phyloP scores from a whole-genome alignment of 2,888 invertebrate species.

The Polia nebulosa region DNA sequence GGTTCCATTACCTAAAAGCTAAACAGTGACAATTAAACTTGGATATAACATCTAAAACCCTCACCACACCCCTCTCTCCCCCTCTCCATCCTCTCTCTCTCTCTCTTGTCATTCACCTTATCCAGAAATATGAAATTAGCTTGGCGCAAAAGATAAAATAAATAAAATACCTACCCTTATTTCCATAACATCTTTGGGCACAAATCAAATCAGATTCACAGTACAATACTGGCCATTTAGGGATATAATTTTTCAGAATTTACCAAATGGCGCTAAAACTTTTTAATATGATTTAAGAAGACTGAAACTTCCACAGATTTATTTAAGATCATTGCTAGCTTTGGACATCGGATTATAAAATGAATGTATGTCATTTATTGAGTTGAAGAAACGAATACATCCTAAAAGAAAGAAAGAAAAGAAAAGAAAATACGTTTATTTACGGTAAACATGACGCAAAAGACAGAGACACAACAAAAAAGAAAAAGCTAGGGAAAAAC shows the following conservation, averaged over 20 bases:
- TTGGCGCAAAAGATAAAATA: constrained; percentile 27
- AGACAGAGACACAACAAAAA: no score
- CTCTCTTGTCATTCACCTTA: neutral
- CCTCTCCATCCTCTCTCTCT: no score
- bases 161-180: constrained; percentile 5
- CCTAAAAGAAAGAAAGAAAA: no score
- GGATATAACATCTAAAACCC: no score
- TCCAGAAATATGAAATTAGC: neutral
- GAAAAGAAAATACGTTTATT: no score
- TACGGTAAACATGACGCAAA: no score
- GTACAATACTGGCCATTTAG: constrained; percentile 43
- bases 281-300: constrained; percentile 64
- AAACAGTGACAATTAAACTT: neutral
- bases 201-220: constrained; percentile 31
- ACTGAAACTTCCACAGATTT: constrained; percentile 57
- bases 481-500: no score
- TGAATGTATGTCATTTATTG: neutral
- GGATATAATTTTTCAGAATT: constrained; percentile 38
- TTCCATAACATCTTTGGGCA: constrained; percentile 27
- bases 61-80: no score
- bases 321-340: constrained; percentile 60
- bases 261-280: constrained; percentile 52
- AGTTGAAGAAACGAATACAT: neutral
- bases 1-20: neutral
- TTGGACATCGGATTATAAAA: constrained; percentile 29